These are phyloP conservation scores for Apomyelois bistriatella DNA, from an alignment of 2,888 invertebrate genomes.

Conservation along the genomic window DNA sequence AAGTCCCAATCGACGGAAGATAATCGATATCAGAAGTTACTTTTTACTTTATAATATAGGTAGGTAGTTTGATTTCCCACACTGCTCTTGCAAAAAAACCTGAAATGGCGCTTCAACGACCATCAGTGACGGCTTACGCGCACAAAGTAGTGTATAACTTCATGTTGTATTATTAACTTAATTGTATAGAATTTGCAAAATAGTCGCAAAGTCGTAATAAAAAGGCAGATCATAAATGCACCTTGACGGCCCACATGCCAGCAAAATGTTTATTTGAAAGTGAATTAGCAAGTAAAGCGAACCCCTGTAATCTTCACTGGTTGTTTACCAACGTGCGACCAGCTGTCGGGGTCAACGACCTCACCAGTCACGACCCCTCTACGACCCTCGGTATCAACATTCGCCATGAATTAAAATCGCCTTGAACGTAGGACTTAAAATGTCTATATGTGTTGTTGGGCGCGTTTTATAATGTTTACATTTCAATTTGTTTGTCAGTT, in stretches of 20 bases:
- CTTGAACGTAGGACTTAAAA: constrained; percentile 19
- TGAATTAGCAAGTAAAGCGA: constrained; percentile 3
- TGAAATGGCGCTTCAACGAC: neutral
- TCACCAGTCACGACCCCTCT: constrained; percentile 44
- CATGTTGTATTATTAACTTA: no score
- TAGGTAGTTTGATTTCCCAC: no score
- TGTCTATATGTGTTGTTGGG: neutral
- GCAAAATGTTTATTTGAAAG: neutral
- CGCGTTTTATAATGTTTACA: neutral
- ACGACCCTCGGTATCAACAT: constrained; percentile 34
- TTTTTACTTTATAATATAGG: neutral
- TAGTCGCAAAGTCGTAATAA: neutral
- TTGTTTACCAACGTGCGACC: constrained; percentile 30
- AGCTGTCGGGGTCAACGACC: constrained; percentile 65
- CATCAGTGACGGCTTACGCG: no score
- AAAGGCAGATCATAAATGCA: neutral
- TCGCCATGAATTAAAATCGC: constrained; percentile 23
- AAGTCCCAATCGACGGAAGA: neutral
- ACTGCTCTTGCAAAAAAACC: no score
- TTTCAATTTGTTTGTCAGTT: neutral
- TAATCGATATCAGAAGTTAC: neutral
- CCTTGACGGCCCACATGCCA: neutral
- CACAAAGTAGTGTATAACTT: no score
- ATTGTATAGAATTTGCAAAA: no score
- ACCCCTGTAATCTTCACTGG: constrained; percentile 22